Evolutionary conservation across 2,888 invertebrate genomes (phyloP).

Genomic region (Plagodis dolabraria): DNA sequence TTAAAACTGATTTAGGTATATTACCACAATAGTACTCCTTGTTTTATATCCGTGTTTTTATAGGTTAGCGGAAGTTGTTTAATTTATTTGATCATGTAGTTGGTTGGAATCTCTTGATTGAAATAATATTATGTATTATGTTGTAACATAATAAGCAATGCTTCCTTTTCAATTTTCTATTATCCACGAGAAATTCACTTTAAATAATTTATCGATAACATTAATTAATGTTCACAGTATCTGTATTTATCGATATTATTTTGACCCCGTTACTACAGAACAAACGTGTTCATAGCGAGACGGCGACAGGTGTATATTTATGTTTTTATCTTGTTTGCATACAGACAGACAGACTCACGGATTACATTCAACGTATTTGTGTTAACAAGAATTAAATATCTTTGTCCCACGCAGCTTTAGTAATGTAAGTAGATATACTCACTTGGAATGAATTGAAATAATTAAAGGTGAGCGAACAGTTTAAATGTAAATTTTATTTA

Average conservation of each 20-base stretch:
- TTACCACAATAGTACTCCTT: no score
- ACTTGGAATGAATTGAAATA: neutral
- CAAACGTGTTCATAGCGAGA: conserved; percentile 53
- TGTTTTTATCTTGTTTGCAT: conserved; percentile 49
- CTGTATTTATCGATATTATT: neutral
- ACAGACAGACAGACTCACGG: conserved; percentile 35
- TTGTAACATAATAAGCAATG: no score
- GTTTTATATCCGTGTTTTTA: no score
- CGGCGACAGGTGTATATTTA: conserved; percentile 57
- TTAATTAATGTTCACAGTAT: no score
- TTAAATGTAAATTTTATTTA: neutral
- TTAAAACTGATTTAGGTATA: no score
- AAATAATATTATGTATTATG: no score
- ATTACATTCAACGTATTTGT: conserved; percentile 25
- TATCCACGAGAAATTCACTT: no score
- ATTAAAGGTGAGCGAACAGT: neutral
- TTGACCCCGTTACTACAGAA: conserved; percentile 30
- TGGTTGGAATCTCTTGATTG: no score
- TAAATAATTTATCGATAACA: no score
- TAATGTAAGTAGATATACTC: neutral
- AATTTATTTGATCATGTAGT: no score
- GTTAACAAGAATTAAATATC: conserved; percentile 15
- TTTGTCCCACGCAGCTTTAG: conserved; percentile 5
- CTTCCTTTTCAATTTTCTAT: no score
- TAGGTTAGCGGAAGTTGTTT: no score